phyloP scores from a whole-genome alignment of 2,113 vertebrate species.

The Atrichornis clamosus region DNA sequence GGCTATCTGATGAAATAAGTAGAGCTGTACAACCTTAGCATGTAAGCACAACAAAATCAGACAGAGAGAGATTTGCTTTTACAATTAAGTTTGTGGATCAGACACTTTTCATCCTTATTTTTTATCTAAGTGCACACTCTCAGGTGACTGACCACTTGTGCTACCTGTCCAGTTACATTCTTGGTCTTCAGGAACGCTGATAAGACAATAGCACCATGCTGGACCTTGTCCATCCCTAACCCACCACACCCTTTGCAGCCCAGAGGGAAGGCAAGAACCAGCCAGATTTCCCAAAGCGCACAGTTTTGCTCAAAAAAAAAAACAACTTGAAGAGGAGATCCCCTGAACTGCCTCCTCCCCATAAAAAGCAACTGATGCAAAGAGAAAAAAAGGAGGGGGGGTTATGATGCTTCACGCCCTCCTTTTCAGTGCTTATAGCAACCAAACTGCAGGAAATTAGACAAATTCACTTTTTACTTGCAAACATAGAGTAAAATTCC shows the following conservation, averaged over 20 bases:
- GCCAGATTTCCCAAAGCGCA: background rate
- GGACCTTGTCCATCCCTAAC: background rate
- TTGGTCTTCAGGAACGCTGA: background rate
- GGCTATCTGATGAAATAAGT: background rate
- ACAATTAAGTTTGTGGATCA: background rate
- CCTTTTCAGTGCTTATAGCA: background rate
- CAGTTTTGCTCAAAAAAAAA: background rate
- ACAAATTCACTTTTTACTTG: background rate
- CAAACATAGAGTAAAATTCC: background rate
- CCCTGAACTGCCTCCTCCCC: background rate
- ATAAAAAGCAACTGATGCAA: background rate
- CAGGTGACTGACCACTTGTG: too few species aligned
- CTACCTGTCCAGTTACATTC: background rate
- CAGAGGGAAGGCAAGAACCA: background rate
- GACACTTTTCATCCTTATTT: background rate
- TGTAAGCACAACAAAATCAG: background rate
- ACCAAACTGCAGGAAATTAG: background rate
- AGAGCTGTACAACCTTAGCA: background rate
- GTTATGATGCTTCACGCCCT: rapidly evolving
- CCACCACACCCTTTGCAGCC: background rate
- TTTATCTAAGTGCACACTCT: background rate
- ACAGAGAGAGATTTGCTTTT: background rate
- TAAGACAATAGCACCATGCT: background rate
- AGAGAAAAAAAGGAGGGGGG: background rate
- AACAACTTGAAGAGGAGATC: background rate